A percentile compares a stretch with the other conserved stretches of the same genome.
Evolutionary conservation across 2,888 invertebrate species (phyloP).

Genomic region (Podotricha telesiphe): DNA sequence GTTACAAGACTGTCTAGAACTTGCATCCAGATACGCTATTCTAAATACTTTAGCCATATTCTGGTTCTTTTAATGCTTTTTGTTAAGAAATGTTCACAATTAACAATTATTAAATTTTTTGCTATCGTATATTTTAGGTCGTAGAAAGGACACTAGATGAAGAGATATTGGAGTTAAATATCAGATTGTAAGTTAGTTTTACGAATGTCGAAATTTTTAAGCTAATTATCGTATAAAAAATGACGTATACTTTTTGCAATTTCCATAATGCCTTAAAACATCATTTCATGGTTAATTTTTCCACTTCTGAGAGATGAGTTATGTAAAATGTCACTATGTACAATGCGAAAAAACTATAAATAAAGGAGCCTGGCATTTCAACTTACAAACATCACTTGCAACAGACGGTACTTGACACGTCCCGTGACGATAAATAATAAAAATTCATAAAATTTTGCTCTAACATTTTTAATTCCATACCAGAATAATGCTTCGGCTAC

Average conservation of each 20-base stretch:
- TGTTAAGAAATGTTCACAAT: not conserved
- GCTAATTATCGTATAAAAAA: no score
- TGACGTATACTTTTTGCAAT: no score
- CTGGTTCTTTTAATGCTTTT: conserved; percentile 41
- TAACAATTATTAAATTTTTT: no score
- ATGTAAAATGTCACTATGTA: not conserved
- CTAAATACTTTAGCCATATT: conserved; percentile 53
- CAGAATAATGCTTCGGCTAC: conserved; percentile 45
- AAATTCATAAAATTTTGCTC: conserved; percentile 1
- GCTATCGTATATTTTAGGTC: no score
- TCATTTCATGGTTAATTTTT: no score
- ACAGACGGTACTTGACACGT: conserved; percentile 7
- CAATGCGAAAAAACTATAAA: not conserved
- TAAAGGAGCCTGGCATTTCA: not conserved
- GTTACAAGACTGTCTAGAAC: conserved; percentile 57
- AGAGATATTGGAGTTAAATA: not conserved
- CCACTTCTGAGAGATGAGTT: no score
- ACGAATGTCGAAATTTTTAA: no score
- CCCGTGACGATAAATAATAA: not conserved
- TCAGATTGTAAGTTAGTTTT: not conserved
- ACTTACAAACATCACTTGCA: not conserved
- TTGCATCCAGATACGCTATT: conserved; percentile 59
- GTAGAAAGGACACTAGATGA: no score
- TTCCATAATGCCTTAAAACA: no score
- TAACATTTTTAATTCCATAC: conserved; percentile 14